Evolutionary conservation across 64 coral and sea anemone species (phyloP).

Genomic region (Dendronephthya gigantea): DNA sequence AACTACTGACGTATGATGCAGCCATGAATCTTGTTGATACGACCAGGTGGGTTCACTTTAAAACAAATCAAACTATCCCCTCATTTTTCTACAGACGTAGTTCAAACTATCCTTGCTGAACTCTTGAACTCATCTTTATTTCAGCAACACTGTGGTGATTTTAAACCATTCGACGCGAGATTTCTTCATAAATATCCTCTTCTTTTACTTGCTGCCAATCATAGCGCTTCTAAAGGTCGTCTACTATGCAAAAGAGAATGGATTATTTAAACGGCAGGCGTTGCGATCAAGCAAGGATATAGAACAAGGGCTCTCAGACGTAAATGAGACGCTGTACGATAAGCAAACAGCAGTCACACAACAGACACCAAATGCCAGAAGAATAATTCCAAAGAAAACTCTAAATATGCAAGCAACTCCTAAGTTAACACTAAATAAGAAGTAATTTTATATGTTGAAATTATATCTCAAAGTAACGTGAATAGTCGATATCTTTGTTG

Average conservation of each 20-base stretch:
- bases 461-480: too few species aligned
- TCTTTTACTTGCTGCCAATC: neutral
- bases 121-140: neutral
- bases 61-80: neutral
- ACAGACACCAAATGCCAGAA: neutral
- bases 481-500: too few species aligned
- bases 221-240: neutral
- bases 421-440: neutral
- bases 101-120: too few species aligned
- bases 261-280: neutral
- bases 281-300: neutral
- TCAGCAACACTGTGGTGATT: neutral
- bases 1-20: neutral
- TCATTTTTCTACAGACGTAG: too few species aligned
- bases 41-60: neutral
- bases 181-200: neutral
- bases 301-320: neutral
- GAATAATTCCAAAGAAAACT: neutral
- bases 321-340: neutral
- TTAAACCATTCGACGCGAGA: neutral
- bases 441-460: neutral
- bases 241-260: neutral
- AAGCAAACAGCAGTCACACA: neutral
- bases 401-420: neutral
- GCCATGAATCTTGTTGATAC: neutral